These are phyloP conservation scores for Oryzias celebensis DNA, from an alignment of 2,113 vertebrate genomes.

Conservation along the genomic window DNA sequence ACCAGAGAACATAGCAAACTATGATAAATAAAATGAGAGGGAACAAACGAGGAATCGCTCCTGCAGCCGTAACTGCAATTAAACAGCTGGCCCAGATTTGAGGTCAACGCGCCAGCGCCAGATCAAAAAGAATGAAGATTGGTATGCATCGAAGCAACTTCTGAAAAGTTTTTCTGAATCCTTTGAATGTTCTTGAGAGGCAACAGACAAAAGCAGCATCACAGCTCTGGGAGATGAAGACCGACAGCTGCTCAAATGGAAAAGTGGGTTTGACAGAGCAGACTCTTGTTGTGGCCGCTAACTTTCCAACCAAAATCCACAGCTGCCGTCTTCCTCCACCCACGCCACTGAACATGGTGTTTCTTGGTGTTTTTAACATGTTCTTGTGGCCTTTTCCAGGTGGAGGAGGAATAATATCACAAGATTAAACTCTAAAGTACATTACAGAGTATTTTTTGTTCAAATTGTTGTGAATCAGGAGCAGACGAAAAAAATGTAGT, in stretches of 20 bases:
- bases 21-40: background rate
- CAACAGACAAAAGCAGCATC: conserved; percentile 4
- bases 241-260: conserved; percentile 15
- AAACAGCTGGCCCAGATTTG: background rate
- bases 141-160: background rate
- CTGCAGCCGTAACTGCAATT: background rate
- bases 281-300: background rate
- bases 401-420: too few relatives aligned
- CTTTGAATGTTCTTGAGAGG: conserved; percentile 3
- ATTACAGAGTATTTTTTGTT: too few relatives aligned
- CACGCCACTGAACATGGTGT: too few relatives aligned
- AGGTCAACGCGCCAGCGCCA: background rate
- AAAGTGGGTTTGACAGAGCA: conserved; percentile 23
- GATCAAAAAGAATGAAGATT: background rate
- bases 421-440: too few relatives aligned
- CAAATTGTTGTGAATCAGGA: too few relatives aligned
- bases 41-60: background rate
- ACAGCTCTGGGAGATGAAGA: conserved; percentile 7
- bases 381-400: too few relatives aligned
- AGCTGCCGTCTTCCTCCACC: background rate
- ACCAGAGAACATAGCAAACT: too few relatives aligned
- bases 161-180: background rate
- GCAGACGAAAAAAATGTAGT: too few relatives aligned
- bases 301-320: conserved; percentile 4
- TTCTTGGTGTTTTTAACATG: too few relatives aligned